phyloP scores from a whole-genome alignment of 2,113 vertebrate species.

The Halichoerus grypus region DNA sequence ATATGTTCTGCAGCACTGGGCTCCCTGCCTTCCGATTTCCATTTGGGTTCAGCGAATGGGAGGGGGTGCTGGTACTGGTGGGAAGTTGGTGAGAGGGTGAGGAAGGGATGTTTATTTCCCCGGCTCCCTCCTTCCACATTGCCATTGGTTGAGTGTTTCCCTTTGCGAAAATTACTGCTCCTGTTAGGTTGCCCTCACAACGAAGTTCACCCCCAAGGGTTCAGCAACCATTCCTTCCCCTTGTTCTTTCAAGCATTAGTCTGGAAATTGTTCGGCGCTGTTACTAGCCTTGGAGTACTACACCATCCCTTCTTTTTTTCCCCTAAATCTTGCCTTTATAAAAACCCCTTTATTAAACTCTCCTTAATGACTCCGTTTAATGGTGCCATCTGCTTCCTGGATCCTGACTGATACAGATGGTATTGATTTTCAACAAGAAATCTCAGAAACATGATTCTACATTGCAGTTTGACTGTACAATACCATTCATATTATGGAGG shows the following conservation, averaged over 20 bases:
- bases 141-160: not conserved
- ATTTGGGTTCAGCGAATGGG: not conserved
- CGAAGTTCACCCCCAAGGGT: not conserved
- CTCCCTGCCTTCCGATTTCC: not conserved
- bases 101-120: not conserved
- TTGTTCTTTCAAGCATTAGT: not conserved
- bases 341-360: not conserved
- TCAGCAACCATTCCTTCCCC: not conserved
- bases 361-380: constrained; percentile 2
- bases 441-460: not conserved
- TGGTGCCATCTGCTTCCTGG: not conserved
- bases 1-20: not conserved
- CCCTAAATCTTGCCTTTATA: constrained; percentile 12
- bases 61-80: not conserved
- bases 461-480: not conserved
- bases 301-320: not conserved
- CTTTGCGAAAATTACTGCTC: not conserved
- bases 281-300: not conserved
- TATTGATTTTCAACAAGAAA: constrained; percentile 41
- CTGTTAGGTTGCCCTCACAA: not conserved
- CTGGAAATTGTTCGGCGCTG: not conserved
- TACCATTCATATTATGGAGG: not conserved
- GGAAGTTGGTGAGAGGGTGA: not conserved
- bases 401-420: constrained; percentile 12
- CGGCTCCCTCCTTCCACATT: not conserved